Evolutionary conservation across 2,888 invertebrate genomes (phyloP).

Genomic region (Heliconius sara): DNA sequence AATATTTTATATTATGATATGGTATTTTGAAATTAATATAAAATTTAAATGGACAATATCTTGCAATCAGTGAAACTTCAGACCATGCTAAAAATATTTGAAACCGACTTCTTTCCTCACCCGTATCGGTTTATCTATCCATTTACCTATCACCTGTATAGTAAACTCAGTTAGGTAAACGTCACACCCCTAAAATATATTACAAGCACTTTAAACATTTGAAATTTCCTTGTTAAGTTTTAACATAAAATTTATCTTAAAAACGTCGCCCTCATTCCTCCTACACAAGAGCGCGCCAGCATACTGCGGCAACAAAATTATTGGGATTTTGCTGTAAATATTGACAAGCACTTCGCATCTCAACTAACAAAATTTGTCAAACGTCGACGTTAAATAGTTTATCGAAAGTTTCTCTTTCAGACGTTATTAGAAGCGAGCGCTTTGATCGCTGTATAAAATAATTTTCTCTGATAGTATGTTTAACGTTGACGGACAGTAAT

Average conservation of each 20-base stretch:
- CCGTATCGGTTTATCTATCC: no score
- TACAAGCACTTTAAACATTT: neutral
- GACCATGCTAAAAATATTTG: no score
- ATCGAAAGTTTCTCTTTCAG: constrained; percentile 54
- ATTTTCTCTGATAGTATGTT: constrained; percentile 33
- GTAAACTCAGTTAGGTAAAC: neutral
- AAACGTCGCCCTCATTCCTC: constrained; percentile 2
- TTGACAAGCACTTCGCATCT: constrained; percentile 52
- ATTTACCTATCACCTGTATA: no score
- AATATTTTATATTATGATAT: no score
- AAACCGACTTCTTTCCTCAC: no score
- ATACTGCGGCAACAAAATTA: constrained; percentile 25
- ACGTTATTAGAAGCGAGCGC: constrained; percentile 37
- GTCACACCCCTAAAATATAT: neutral
- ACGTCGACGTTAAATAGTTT: constrained; percentile 63
- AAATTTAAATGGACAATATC: no score
- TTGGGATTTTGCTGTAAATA: constrained; percentile 43
- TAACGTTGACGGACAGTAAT: neutral
- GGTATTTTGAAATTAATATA: no score
- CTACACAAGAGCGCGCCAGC: neutral
- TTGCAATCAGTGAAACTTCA: no score
- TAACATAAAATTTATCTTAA: constrained; percentile 5
- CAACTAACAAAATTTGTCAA: constrained; percentile 64
- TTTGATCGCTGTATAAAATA: constrained; percentile 40
- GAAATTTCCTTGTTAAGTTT: neutral